These are phyloP conservation scores for Ailurus styani DNA, from an alignment of 2,113 vertebrate species.

Conservation along the genomic window DNA sequence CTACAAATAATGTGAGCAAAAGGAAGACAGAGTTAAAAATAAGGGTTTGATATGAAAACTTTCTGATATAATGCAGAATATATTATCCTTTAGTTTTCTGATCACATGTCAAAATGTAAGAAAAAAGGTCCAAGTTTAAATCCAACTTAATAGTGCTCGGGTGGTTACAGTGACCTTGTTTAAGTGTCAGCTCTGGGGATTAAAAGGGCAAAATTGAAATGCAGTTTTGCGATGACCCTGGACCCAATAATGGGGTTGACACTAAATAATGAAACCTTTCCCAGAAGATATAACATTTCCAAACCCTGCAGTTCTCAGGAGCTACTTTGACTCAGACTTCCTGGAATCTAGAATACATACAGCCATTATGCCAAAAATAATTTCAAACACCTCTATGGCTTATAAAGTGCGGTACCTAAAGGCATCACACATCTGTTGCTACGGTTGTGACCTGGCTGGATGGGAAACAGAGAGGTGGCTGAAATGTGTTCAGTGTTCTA, in stretches of 20 bases:
- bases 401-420: neutral
- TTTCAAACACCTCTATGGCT: neutral
- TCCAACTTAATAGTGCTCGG: neutral
- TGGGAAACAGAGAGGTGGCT: neutral
- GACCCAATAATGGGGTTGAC: neutral
- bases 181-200: neutral
- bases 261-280: slow-evolving; percentile 20
- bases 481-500: neutral
- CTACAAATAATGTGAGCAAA: neutral
- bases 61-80: neutral
- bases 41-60: neutral
- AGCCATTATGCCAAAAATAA: neutral
- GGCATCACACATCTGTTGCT: neutral
- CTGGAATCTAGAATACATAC: neutral
- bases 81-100: neutral
- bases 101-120: neutral
- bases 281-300: neutral
- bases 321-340: slow-evolving; percentile 4
- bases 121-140: neutral
- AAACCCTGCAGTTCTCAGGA: neutral
- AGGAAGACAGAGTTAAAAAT: neutral
- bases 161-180: neutral
- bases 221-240: neutral
- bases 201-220: slow-evolving; percentile 12
- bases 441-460: neutral